Percentiles rank a stretch among this genome's conserved stretches.
These are phyloP conservation scores for Beris chalybata DNA, from an alignment of 2,888 invertebrate species.

Conservation along the genomic window DNA sequence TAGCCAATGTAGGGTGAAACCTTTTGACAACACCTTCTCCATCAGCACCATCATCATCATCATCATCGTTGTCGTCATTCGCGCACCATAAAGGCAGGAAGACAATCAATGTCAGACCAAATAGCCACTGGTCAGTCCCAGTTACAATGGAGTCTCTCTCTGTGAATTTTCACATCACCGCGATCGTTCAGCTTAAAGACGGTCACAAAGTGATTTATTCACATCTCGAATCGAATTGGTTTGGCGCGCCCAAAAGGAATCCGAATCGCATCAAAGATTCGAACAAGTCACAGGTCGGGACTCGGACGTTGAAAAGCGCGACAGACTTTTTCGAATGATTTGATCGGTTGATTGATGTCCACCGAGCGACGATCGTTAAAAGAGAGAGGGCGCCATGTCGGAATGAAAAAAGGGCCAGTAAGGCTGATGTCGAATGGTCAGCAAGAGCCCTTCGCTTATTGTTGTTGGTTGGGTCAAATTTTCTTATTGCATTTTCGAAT, in stretches of 20 bases:
- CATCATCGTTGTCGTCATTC: background rate
- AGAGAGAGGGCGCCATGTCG: conserved; percentile 22
- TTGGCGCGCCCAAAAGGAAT: conserved; percentile 48
- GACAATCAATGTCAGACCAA: conserved; percentile 31
- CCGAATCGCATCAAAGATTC: conserved; percentile 33
- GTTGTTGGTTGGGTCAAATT: no score
- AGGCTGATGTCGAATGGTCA: no score
- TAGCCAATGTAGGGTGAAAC: background rate
- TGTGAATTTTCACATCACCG: conserved; percentile 11
- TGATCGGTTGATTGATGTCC: conserved; percentile 28
- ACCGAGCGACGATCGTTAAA: conserved; percentile 19
- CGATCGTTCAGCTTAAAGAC: conserved; percentile 5
- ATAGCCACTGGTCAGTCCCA: conserved; percentile 14
- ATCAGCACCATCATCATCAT: background rate
- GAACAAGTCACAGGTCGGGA: background rate
- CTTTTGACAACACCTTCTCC: background rate
- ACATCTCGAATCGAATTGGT: conserved; percentile 57
- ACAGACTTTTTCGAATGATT: conserved; percentile 20
- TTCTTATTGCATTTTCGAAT: no score
- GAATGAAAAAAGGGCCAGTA: no score
- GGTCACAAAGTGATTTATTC: conserved; percentile 53
- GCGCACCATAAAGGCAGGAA: conserved; percentile 14
- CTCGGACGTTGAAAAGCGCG: conserved; percentile 18
- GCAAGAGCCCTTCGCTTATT: no score
- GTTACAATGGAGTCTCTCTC: conserved; percentile 19